Evolutionary conservation across 2,113 vertebrate species (phyloP), one percentile per base, ranked within the genome.

Genomic region (Orthonyx spaldingii): DNA sequence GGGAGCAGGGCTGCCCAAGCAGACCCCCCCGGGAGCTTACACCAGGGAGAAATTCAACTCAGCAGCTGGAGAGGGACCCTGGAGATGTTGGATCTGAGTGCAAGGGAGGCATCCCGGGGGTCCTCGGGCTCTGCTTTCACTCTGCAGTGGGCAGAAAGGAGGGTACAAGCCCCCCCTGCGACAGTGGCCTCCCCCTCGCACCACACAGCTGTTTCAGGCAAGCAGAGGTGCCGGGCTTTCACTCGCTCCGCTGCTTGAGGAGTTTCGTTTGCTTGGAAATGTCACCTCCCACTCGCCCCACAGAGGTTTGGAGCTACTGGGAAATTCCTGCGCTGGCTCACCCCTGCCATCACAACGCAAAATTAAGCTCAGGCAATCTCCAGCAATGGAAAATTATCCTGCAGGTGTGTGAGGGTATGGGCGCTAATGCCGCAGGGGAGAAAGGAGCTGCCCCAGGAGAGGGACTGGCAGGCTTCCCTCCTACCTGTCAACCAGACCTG

Each of bases 221-320:
- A 35, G 41, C 53, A 26, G 1, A 5, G 49, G 6, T 3, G 37
- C 55, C 3, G 20, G 32, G 39, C 8, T 63, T 21, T 18, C 16
- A 7, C 52, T 32, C 1, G 4, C 32, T 33, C 21, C 10, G 1
- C 20, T 10, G 53, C 80, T 35, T 27, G 3, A 30, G 71, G 83
- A 57, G 17, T 10, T 46, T 4, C 21, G 22, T 17, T 35, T 0
- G 0, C 49, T 60, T 18, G 6, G 59, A 70, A 74, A 41, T 13
- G 41, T 1, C 66, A 33, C 28, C n/a, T 65, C 21, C 24, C n/a
- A 10, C n/a, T 44, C 0, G 0, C 66, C 41, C 15, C 3, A 1
- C 35, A 39, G 53, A 53, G 14, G 5, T 46, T 78, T 42, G 33
- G 52, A 87, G 23, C 44, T 24, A 20, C 14, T 4, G 49, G 30